Base-by-base conservation (phyloP, 2,888 invertebrate genomes). In the Operophtera brumata region DNA sequence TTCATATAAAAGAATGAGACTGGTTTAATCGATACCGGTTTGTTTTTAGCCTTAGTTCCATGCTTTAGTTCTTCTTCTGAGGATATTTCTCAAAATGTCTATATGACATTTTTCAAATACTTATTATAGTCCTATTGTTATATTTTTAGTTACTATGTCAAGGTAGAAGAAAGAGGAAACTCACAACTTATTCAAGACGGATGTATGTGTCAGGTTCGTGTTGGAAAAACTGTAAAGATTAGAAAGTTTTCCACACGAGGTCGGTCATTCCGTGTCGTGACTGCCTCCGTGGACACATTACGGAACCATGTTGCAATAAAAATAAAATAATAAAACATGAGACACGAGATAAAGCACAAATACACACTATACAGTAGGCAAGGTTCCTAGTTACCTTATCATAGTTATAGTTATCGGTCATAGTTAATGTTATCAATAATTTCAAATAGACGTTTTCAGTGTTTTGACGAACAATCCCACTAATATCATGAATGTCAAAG, bases 211-310 rank as follows among this genome's bases (percentile, higher is more conserved):
- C 59, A 61, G 56, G 67, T 71, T 66, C 66, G 66, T 66, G 62
- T 57, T 62, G 62, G 63, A 63, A 67, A 82, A 82, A 75, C 81
- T 83, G 72, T 78, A 79, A 80, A 80, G 80, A 82, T 83, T 81
- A 82, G 73, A 73, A 82, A 83, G 80, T 83, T 81, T 65, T 59
- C 65, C 62, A 65, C 69, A 57, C 65, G 70, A 64, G 73, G 70
- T 66, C 58, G 54, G 54, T 47, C 63, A 59, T 63, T 54, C 60
- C 57, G 57, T 62, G 64, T 62, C 54, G 61, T 57, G 53, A 63
- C 60, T 46, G 55, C 65, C 73, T 73, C 78, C 44, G 49, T 53
- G 74, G 77, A 69, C 71, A 66, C 74, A 74, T 78, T 75, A 75
- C 65, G 59, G 47, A 61, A 53, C 67, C 67, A 67, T 70, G 68